Base-by-base conservation (phyloP, 2,797 vertebrate species). In the Falco peregrinus region DNA sequence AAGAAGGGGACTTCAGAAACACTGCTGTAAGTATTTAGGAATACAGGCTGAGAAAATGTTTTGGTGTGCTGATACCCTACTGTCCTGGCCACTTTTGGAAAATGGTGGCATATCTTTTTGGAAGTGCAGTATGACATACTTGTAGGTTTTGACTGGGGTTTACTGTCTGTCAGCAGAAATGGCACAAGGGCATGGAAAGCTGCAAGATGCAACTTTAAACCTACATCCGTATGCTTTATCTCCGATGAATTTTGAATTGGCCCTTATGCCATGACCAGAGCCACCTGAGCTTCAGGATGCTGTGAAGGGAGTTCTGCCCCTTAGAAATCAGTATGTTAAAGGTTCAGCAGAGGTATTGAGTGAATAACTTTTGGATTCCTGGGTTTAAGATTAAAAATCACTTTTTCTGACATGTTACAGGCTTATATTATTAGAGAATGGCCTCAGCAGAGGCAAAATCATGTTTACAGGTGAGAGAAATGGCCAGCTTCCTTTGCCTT, bases 1-100 rank as follows among this genome's bases (percentile, higher is more conserved):
- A 93, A 93, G 92, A 97, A 91, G 87, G 61, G 89, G 84, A 96
- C 96, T 93, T 95, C 79, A 95, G 94, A 95, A 96, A 59, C 76
- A 69, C 50, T 81, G 73, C 69, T 91, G 6, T 67, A 95, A 91
- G 87, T 92, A 80, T 50, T 78, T 87, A 57, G 48, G 85, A 94
- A 87, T 88, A 85, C 22, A 93, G 65, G 29, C 45, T 64, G 50
- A 92, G 89, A 75, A 93, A 85, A 81, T 47, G 28, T 79, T 95
- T 89, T 43, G 31, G 51, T 41, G 59, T 80, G 78, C 54, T 2
- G 45, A 70, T 92, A 76, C 12, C 22, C 54, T 74, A 4, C 21
- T 76, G 13, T 88, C 47, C 56, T 93, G 54, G n/a, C 41, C 16
- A 14, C 70, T 84, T 92, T 82, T 79, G 48, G 56, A n/a, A 90